Evolutionary conservation across 2,888 invertebrate species (phyloP).

Genomic region (Opisthograptis luteolata): DNA sequence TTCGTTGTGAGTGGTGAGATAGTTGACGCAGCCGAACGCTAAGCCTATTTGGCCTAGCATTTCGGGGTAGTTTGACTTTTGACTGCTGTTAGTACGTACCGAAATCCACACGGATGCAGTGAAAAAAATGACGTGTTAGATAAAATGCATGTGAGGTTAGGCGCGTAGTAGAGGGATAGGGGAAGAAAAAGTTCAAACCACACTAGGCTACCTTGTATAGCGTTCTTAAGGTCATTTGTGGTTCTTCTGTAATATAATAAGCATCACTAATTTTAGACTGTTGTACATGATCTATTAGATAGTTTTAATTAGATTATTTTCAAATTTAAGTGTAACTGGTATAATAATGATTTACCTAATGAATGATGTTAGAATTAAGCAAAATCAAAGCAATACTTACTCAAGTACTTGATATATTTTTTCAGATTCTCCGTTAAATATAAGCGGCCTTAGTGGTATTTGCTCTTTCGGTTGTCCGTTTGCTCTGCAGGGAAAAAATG

Average conservation of each 20-base stretch:
- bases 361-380: slow-evolving; percentile 34
- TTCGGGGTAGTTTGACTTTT: slow-evolving; percentile 81
- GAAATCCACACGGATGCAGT: slow-evolving; percentile 59
- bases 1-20: slow-evolving; percentile 69
- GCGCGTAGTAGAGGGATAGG: slow-evolving; percentile 37
- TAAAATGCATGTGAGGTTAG: slow-evolving; percentile 40
- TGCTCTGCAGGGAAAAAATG: slow-evolving; percentile 56
- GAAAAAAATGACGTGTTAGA: slow-evolving; percentile 57
- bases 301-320: slow-evolving; percentile 6
- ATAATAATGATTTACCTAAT: slow-evolving; percentile 33
- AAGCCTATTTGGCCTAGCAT: slow-evolving; percentile 82
- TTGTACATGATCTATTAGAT: slow-evolving; percentile 20
- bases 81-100: slow-evolving; percentile 72
- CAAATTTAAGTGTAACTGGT: not conserved
- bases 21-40: slow-evolving; percentile 82
- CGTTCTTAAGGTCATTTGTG: slow-evolving; percentile 82
- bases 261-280: slow-evolving; percentile 43
- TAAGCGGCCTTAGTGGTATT: slow-evolving; percentile 91
- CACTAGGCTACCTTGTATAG: slow-evolving; percentile 80
- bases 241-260: slow-evolving; percentile 78
- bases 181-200: slow-evolving; percentile 54
- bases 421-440: slow-evolving; percentile 87
- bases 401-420: slow-evolving; percentile 88
- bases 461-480: slow-evolving; percentile 86
- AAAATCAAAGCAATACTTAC: slow-evolving; percentile 80